A percentile compares a stretch with the other conserved stretches of the same genome.
phyloP scores from a whole-genome alignment of 2,797 vertebrate genomes.

The Botia kubotai region DNA sequence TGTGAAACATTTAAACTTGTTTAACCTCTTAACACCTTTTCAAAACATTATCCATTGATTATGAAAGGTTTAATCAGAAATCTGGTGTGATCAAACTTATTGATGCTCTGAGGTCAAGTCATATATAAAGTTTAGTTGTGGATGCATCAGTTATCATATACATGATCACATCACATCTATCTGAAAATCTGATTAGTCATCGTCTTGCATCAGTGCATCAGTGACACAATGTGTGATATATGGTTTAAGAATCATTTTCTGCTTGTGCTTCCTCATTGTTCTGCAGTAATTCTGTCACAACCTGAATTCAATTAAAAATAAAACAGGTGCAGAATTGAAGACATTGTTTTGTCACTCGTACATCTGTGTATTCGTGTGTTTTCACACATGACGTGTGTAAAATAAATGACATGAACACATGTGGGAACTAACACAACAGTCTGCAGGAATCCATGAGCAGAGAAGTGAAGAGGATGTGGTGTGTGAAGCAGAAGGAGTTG shows the following conservation, averaged over 20 bases:
- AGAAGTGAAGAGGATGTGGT: slow-evolving; percentile 62
- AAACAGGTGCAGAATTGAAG: not conserved
- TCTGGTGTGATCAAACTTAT: not conserved
- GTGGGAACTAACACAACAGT: slow-evolving; percentile 49
- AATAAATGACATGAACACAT: slow-evolving; percentile 35
- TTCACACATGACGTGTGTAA: slow-evolving; percentile 28
- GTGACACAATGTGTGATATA: no score
- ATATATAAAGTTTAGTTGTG: no score
- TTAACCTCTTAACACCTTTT: slow-evolving; percentile 20
- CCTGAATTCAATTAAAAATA: not conserved
- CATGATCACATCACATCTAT: not conserved
- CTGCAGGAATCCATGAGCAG: slow-evolving; percentile 60
- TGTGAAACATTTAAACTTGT: slow-evolving; percentile 15
- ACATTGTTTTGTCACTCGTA: not conserved
- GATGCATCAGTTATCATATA: not conserved
- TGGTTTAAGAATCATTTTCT: no score
- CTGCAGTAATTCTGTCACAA: not conserved
- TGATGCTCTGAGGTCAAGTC: no score
- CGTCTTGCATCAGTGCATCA: not conserved
- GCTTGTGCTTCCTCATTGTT: no score
- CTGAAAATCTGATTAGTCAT: not conserved
- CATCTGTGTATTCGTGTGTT: slow-evolving; percentile 43
- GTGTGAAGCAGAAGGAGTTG: slow-evolving; percentile 68
- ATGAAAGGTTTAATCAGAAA: not conserved
- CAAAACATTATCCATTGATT: not conserved